phyloP scores from a whole-genome alignment of 2,888 invertebrate species.

The Dasysyrphus albostriatus region DNA sequence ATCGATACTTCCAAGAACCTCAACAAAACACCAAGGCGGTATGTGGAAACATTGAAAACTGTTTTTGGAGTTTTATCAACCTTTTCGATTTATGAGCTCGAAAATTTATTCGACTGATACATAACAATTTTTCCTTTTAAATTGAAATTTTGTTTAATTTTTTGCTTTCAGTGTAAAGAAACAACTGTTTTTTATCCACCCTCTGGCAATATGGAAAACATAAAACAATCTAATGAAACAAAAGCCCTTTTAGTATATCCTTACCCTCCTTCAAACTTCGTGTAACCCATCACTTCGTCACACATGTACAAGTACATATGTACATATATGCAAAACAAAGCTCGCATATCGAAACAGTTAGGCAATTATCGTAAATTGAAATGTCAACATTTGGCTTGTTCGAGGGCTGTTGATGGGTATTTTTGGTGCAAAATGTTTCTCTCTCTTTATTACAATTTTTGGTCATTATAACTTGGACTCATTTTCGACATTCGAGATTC shows the following conservation, averaged over 20 bases:
- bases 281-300: neutral
- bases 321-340: too few relatives aligned
- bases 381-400: slow-evolving; percentile 63
- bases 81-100: too few relatives aligned
- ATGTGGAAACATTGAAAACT: too few relatives aligned
- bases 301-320: slow-evolving; percentile 1
- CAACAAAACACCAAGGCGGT: too few relatives aligned
- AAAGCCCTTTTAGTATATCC: neutral
- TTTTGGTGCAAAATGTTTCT: slow-evolving; percentile 1
- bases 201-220: neutral
- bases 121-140: too few relatives aligned
- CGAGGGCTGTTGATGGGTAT: slow-evolving; percentile 18
- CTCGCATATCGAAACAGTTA: slow-evolving; percentile 4
- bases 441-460: slow-evolving; percentile 10
- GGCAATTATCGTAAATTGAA: slow-evolving; percentile 69
- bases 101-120: too few relatives aligned
- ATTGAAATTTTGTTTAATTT: too few relatives aligned
- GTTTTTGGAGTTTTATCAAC: too few relatives aligned
- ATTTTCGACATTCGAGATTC: neutral
- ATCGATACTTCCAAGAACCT: too few relatives aligned
- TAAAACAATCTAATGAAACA: neutral
- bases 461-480: slow-evolving; percentile 2
- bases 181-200: neutral
- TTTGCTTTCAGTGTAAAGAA: neutral
- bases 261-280: neutral